Evolutionary conservation across 2,797 vertebrate genomes (phyloP), one percentile per base, ranked within the genome.

Genomic region (Eulemur albifrons): DNA sequence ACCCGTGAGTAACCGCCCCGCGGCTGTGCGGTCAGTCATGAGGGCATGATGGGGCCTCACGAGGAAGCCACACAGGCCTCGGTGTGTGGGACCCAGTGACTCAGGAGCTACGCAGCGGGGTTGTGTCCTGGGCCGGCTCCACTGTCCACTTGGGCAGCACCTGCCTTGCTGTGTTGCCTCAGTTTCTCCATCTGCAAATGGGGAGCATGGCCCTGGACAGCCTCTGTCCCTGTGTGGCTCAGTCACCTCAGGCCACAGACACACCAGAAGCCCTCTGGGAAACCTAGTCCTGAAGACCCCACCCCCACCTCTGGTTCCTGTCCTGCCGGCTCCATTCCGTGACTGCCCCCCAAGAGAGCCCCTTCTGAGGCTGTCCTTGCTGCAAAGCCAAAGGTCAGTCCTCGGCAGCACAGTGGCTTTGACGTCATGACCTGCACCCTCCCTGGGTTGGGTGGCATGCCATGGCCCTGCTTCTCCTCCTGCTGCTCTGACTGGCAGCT

Each of bases 1-100:
- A 84, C 65, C 59, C 0, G 52, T 96, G 93, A 81, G 81, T 95
- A 96, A 90, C 35, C 25, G 73, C 88, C 80, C 0, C 0, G 38
- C 0, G 11, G 50, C 83, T 0, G 3, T 25, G 40, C 1, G 8
- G 9, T 40, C 13, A 0, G 61, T 88, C 92, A 88, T 0, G 9
- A 79, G 90, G 77, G 30, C 18, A 0, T 83, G 80, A 96, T 3
- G 7, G 59, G 70, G 61, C 84, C n/a, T 83, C 72, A 4, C 1
- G 43, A 93, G 92, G 82, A 89, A 90, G 70, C 67, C 59, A 12
- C 43, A 5, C 8, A 18, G 27, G 52, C 23, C 57, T 70, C 0
- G 0, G 76, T 2, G 54, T 23, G n/a, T 7, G 52, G 90, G 48
- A 32, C 50, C 45, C 5, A 4, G 25, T 84, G 93, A 94, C 35